Evolutionary conservation across 2,888 invertebrate genomes (phyloP).

Genomic region (Globia sparganii): DNA sequence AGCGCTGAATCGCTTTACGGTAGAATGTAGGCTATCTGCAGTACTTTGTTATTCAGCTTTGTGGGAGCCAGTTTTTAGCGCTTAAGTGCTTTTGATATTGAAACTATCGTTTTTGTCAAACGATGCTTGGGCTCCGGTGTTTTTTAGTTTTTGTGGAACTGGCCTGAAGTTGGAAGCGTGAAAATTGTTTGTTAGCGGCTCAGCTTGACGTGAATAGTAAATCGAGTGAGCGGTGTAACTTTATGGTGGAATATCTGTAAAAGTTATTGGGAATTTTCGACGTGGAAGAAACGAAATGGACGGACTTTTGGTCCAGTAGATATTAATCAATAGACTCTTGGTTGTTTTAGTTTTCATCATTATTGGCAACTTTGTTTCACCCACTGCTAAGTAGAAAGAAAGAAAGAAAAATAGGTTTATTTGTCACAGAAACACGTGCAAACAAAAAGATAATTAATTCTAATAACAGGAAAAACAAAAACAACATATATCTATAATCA

Average conservation of each 20-base stretch:
- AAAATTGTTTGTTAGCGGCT: slow-evolving; percentile 44
- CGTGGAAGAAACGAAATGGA: background rate
- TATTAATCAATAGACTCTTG: background rate
- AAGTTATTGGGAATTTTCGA: slow-evolving; percentile 8
- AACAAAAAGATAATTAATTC: too few species aligned
- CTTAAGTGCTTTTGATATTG: slow-evolving; percentile 60
- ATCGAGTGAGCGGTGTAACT: background rate
- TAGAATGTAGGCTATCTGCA: slow-evolving; percentile 34
- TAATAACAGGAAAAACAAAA: too few species aligned
- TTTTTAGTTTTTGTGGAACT: slow-evolving; percentile 37
- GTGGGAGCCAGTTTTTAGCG: slow-evolving; percentile 45
- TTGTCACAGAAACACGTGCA: too few species aligned
- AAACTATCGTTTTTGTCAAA: slow-evolving; percentile 52
- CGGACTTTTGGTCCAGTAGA: background rate
- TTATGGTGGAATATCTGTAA: background rate
- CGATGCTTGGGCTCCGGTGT: slow-evolving; percentile 19
- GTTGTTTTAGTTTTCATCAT: background rate
- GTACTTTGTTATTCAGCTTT: slow-evolving; percentile 47
- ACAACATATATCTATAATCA: too few species aligned
- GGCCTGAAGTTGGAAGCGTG: slow-evolving; percentile 24
- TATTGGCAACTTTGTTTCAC: too few species aligned
- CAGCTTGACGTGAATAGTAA: slow-evolving; percentile 20
- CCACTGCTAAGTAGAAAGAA: too few species aligned
- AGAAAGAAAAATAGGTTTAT: too few species aligned
- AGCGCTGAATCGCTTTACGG: slow-evolving; percentile 47